phyloP scores from a whole-genome alignment of 1,140 invertebrate genomes.

The Pogonomyrmex californicus region DNA sequence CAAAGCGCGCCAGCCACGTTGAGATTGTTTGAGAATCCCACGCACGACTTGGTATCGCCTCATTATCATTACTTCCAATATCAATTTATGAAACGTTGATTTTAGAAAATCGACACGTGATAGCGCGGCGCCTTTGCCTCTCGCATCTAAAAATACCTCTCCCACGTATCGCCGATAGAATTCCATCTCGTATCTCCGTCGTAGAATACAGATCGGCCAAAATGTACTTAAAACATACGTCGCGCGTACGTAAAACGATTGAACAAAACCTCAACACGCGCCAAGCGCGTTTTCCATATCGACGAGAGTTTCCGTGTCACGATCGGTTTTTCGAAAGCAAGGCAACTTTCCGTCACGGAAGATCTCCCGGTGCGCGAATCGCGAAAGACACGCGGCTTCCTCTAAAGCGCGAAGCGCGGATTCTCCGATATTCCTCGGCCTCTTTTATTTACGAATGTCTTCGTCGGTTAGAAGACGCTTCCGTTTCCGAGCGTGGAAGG shows the following conservation, averaged over 20 bases:
- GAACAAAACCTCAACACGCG: conserved; percentile 25
- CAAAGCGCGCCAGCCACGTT: background rate
- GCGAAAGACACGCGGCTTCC: conserved; percentile 19
- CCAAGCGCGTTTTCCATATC: conserved; percentile 9
- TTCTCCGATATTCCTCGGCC: conserved; percentile 16
- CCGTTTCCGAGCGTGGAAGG: conserved; percentile 41
- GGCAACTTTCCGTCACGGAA: conserved; percentile 17
- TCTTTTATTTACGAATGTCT: conserved; percentile 42
- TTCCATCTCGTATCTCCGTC: conserved; percentile 17
- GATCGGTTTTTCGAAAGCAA: conserved; percentile 29
- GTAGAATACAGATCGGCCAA: conserved; percentile 18
- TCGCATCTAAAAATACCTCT: conserved; percentile 17
- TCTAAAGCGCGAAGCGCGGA: background rate
- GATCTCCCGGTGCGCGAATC: conserved; percentile 27
- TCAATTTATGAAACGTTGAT: conserved; percentile 7
- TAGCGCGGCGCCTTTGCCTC: background rate
- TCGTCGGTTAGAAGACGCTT: conserved; percentile 31
- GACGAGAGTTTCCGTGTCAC: conserved; percentile 4
- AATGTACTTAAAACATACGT: background rate
- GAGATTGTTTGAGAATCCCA: conserved; percentile 20
- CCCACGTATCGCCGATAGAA: conserved; percentile 23
- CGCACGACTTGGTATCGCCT: no score
- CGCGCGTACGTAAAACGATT: background rate
- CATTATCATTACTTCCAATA: background rate
- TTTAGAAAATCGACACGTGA: background rate